Conservation (phyloP, 1,140 invertebrate genomes). For the Penaeus indicus region DNA sequence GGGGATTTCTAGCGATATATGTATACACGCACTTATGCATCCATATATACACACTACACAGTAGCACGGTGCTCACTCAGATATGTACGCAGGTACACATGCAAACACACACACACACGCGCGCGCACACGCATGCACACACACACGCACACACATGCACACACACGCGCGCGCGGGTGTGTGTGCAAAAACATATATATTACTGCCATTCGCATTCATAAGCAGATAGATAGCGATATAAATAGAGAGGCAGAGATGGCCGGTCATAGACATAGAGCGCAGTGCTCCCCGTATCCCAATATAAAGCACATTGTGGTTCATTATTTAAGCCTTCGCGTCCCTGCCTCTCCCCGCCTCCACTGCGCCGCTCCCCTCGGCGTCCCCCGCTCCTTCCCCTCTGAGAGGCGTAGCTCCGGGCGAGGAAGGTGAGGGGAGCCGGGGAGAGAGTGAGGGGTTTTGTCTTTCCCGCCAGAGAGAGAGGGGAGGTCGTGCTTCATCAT, state of each 20-base stretch:
- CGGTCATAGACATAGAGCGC: not conserved
- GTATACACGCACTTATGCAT: no score
- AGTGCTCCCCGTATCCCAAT: no score
- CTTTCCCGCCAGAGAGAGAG: constrained; percentile 23
- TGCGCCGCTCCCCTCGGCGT: constrained; percentile 18
- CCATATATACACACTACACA: no score
- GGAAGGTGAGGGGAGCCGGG: constrained; percentile 51
- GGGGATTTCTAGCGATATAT: no score
- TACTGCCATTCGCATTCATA: not conserved
- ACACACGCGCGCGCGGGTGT: not conserved
- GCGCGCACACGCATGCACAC: no score
- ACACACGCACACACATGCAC: no score
- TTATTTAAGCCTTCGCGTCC: not conserved
- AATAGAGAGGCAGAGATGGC: not conserved
- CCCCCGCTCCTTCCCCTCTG: constrained; percentile 42
- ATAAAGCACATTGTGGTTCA: not conserved
- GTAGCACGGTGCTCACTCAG: no score
- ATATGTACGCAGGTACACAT: no score
- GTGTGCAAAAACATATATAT: not conserved
- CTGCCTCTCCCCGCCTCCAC: not conserved
- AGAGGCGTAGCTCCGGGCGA: constrained; percentile 56
- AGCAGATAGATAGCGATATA: not conserved
- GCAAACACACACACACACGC: no score
- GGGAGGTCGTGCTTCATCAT: no score
- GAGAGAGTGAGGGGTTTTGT: constrained; percentile 56